Evolutionary conservation across 2,797 vertebrate genomes (phyloP), one percentile per base, ranked within the genome.

Genomic region (Rhinogobio ventralis): DNA sequence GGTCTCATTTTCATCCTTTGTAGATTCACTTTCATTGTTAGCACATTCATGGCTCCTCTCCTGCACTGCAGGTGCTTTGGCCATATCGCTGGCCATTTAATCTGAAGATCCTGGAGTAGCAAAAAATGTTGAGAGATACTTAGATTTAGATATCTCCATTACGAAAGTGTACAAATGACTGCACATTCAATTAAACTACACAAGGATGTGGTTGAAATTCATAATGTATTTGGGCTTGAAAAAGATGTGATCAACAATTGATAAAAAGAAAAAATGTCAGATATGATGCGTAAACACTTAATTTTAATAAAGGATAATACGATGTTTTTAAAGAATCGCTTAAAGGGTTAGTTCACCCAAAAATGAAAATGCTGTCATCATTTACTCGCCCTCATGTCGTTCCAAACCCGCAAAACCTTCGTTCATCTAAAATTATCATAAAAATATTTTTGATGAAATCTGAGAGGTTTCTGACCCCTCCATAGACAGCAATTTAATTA

Each of bases 11-110:
- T 67, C 81, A 82, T 23, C 23, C n/a, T 39, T 53, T 55, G n/a
- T 49, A 11, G 17, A 66, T 51, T 74, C 73, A 19, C 69, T n/a
- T 51, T 60, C 84, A 28, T 66, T 28, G 9, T 72, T 75, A 66
- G 36, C 14, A 55, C 49, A 45, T 36, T 69, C 51, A 73, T 42
- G n/a, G 0, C 2, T 20, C 3, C 69, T 85, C 84, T 62, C 86
- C 64, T 2, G 84, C 45, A 11, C 25, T 64, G 66, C 82, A 33
- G 67, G 42, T 30, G 5, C n/a, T 81, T 33, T 66, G 42, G 45
- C 82, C 55, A 60, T 73, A 28, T 86, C 51, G 13, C 69, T 66
- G 45, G 79, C 74, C 83, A 83, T 86, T 45, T 17, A 72, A n/a
- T 77, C 7, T 71, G 17, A 15, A 51, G 25, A 45, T 11, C 13